A percentile compares a stretch with the other conserved stretches of the same genome.
Conservation (phyloP, 2,888 invertebrate genomes). For the Anarsia innoxiella region DNA sequence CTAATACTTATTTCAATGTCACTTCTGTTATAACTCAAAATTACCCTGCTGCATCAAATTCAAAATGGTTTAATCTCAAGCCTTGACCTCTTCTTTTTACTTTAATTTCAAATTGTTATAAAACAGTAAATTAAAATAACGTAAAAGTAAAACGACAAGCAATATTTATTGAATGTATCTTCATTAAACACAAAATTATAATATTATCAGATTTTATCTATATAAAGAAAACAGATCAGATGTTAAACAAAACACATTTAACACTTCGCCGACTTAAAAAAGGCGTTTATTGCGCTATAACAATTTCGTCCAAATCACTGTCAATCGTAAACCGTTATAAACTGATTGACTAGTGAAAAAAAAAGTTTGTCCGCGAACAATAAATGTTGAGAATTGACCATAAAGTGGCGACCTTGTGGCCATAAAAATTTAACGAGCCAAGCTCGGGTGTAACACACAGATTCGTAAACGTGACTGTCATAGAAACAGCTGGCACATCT, state of each 20-base stretch:
- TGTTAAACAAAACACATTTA: constrained; percentile 40
- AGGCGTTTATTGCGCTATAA: constrained; percentile 54
- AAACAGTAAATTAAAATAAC: no score
- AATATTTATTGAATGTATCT: no score
- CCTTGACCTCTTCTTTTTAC: no score
- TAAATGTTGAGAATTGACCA: constrained; percentile 73
- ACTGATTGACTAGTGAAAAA: constrained; percentile 56
- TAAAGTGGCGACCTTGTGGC: constrained; percentile 75
- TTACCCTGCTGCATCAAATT: no score
- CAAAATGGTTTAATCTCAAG: no score
- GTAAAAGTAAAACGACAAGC: no score
- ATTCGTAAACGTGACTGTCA: constrained; percentile 66
- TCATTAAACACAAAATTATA: no score
- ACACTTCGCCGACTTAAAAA: constrained; percentile 48
- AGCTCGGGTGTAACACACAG: constrained; percentile 57
- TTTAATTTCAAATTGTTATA: no score
- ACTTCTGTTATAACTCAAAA: no score
- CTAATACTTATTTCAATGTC: no score
- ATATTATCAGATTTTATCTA: no score
- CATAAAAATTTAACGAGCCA: constrained; percentile 76
- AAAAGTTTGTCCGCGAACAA: constrained; percentile 66
- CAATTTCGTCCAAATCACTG: constrained; percentile 68
- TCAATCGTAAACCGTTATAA: constrained; percentile 61
- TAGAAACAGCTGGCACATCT: constrained; percentile 69
- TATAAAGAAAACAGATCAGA: constrained; percentile 47